Base-by-base conservation (phyloP, 2,888 invertebrate species). In the Brassicogethes aeneus region DNA sequence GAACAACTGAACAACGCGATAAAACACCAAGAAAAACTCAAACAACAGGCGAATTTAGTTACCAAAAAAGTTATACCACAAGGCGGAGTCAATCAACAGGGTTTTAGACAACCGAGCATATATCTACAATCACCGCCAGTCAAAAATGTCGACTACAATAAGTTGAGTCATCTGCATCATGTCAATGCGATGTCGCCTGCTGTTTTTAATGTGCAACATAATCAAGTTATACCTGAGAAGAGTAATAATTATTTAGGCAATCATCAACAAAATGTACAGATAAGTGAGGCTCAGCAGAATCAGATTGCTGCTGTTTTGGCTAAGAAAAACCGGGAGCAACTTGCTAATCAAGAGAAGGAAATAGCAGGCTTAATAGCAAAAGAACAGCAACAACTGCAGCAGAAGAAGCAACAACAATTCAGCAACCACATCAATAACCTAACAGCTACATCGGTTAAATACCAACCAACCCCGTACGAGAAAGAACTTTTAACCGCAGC, bases 401-500 rank as follows among this genome's bases (percentile, higher is more conserved):
- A 44, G 12, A 47, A 44, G 15, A 41, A 13, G 13, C 34, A 36
- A 15, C 13, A 16, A 44, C n/a, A n/a, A n/a, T n/a, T n/a, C n/a
- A n/a, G n/a, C n/a, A n/a, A n/a, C n/a, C n/a, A n/a, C n/a, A n/a
- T n/a, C n/a, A n/a, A n/a, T n/a, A n/a, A n/a, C n/a, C n/a, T n/a
- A n/a, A n/a, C n/a, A n/a, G n/a, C n/a, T n/a, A n/a, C n/a, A n/a
- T n/a, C n/a, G n/a, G n/a, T n/a, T n/a, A n/a, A n/a, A n/a, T n/a
- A n/a, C n/a, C 51, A 50, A 32, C 37, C 39, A 15, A n/a, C 50
- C 29, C 37, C 29, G 32, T 38, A 43, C 12, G 44, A 48, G 35
- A 39, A 55, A 42, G 50, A 54, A 56, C 71, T 47, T 69, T 73
- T 51, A 69, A 70, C 30, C 57, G 10, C 74, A 65, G 3, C 72